Base-by-base conservation (phyloP, 2,888 invertebrate genomes). In the Acleris emargana region DNA sequence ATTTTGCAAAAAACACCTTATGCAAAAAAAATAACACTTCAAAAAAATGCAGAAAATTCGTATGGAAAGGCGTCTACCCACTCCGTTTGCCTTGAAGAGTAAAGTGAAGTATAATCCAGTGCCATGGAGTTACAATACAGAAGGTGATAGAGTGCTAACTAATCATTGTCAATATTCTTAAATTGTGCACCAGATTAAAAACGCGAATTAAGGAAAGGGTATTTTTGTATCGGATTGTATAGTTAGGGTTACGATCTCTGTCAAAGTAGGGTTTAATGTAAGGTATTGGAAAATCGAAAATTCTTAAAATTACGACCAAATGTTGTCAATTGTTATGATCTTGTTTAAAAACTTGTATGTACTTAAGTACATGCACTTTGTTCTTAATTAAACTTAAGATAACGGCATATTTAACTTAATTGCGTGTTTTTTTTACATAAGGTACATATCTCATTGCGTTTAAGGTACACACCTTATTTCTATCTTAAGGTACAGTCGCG, bases 241-340 rank as follows among this genome's bases (percentile, higher is more conserved):
- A 69, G 60, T 73, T 75, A 75, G 74, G 57, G 64, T 80, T 51
- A 80, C 77, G 83, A 82, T 83, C 82, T 83, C 83, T 74, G 72
- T 81, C 75, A 77, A 76, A 78, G 68, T 80, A 75, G 63, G 62
- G 62, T 69, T 67, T 62, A 73, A 74, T 71, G 70, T 25, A 17
- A 57, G 20, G 49, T 17, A 47, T 55, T 55, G 32, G 25, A 54
- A 20, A 55, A 32, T 51, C 28, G 28, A 43, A 18, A 55, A 51
- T 13, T 13, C 4, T 38, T 51, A 63, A 51, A 58, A 28, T 51
- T 28, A 49, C 57, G 51, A 58, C 20, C 55, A 42, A 55, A 57
- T 25, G 5, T 6, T 45, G 45, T 57, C 25, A 57, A n/a, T 25
- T 55, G 43, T 25, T 57, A 57, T 45, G 25, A 53, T 43, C 42